phyloP scores from a whole-genome alignment of 2,888 invertebrate genomes.

The Alcis repandata region DNA sequence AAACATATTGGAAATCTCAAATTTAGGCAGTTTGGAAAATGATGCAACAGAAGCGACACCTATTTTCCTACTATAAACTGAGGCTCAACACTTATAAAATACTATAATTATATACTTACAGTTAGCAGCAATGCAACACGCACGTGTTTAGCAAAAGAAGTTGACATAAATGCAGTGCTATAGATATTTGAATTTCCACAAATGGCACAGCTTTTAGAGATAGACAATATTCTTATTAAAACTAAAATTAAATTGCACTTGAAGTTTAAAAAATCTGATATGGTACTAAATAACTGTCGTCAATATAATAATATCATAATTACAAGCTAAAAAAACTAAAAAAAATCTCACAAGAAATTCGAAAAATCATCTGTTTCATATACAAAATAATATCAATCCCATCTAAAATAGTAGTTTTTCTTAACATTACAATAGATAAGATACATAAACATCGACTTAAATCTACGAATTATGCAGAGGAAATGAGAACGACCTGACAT shows the following conservation, averaged over 20 bases:
- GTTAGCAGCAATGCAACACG: constrained; percentile 51
- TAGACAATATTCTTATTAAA: constrained; percentile 53
- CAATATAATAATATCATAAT: not conserved
- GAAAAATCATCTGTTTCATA: constrained; percentile 18
- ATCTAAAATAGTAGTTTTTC: constrained; percentile 12
- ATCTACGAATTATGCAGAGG: constrained; percentile 15
- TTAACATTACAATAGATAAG: constrained; percentile 20
- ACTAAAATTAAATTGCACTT: constrained; percentile 68
- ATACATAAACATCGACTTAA: constrained; percentile 35
- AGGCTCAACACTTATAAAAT: constrained; percentile 60
- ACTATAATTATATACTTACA: constrained; percentile 54
- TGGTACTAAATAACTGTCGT: constrained; percentile 14
- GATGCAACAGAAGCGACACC: not conserved
- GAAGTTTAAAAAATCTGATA: constrained; percentile 13
- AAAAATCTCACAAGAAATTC: constrained; percentile 11
- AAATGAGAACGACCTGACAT: not conserved
- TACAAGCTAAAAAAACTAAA: not conserved
- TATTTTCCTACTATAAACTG: constrained; percentile 31
- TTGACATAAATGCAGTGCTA: constrained; percentile 54
- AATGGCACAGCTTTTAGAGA: constrained; percentile 73
- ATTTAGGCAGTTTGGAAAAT: too few species aligned
- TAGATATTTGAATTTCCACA: constrained; percentile 55
- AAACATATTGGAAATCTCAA: too few species aligned
- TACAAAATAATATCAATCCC: constrained; percentile 23
- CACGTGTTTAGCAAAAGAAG: constrained; percentile 33